Conservation (phyloP, 2,113 vertebrate genomes). For the Prinia subflava region DNA sequence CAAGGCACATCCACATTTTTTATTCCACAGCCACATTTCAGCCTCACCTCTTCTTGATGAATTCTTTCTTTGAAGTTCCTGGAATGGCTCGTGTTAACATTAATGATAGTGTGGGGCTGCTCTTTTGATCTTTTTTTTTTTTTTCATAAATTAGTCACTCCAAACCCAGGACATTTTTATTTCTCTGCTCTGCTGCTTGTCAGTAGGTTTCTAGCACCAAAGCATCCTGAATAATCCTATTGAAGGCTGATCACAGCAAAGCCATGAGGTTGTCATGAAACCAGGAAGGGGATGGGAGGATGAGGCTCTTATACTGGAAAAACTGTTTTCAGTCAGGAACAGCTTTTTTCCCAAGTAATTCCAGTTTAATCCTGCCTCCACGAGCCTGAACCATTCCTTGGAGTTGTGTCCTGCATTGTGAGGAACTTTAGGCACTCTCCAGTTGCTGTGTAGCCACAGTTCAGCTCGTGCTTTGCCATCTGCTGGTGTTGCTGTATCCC, state of each 20-base stretch:
- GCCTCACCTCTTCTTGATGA: not conserved
- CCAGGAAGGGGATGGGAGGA: not conserved
- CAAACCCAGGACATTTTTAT: not conserved
- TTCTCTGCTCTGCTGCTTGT: not conserved
- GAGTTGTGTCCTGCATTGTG: not conserved
- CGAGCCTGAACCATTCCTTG: not conserved
- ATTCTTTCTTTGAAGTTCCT: not conserved
- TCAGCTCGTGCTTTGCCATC: not conserved
- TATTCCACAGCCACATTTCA: not conserved
- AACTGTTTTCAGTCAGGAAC: not conserved
- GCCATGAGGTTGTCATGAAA: not conserved
- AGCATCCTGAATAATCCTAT: not conserved
- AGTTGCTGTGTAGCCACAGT: not conserved
- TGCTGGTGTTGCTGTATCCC: not conserved
- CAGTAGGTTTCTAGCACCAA: not conserved
- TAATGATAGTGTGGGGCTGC: not conserved
- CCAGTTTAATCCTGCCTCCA: not conserved
- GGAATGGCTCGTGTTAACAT: not conserved
- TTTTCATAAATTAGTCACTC: not conserved
- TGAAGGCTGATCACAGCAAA: not conserved
- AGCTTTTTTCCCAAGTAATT: not conserved
- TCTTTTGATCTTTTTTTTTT: not conserved
- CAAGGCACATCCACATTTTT: not conserved
- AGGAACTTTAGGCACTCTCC: not conserved
- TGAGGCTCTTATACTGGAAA: not conserved